These are phyloP conservation scores for Drosophila cardini DNA, from an alignment of 1,140 invertebrate genomes.

Conservation along the genomic window DNA sequence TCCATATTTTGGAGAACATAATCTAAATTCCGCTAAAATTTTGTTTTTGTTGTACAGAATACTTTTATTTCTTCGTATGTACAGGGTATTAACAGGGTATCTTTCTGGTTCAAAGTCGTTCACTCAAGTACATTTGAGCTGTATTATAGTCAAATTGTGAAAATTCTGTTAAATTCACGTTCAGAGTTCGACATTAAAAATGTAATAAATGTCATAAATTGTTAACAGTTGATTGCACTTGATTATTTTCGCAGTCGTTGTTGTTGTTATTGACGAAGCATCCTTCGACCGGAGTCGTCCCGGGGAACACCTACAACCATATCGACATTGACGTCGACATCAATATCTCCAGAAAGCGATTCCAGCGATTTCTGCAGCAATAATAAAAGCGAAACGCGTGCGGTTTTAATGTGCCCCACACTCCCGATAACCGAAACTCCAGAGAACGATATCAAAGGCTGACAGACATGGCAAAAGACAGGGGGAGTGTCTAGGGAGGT, in stretches of 20 bases:
- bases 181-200: slow-evolving; percentile 40
- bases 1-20: too few relatives aligned
- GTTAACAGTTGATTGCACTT: slow-evolving; percentile 62
- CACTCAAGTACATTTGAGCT: too few relatives aligned
- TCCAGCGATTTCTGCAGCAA: slow-evolving; percentile 41
- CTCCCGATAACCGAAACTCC: slow-evolving; percentile 2
- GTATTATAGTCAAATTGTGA: too few relatives aligned
- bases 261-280: slow-evolving; percentile 18
- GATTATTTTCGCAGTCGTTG: slow-evolving; percentile 44
- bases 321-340: slow-evolving; percentile 8
- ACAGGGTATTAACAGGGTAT: too few relatives aligned
- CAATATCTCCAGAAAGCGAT: slow-evolving; percentile 15
- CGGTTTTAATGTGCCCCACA: slow-evolving; percentile 54
- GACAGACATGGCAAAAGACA: not conserved
- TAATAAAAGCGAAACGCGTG: slow-evolving; percentile 56
- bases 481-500: slow-evolving; percentile 18
- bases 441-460: slow-evolving; percentile 39
- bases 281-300: not conserved
- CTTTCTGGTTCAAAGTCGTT: too few relatives aligned
- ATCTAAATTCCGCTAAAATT: too few relatives aligned
- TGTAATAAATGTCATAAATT: slow-evolving; percentile 63
- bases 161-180: not conserved
- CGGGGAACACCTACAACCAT: slow-evolving; percentile 20
- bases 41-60: too few relatives aligned
- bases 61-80: too few relatives aligned